Evolutionary conservation across 2,888 invertebrate species (phyloP).

Genomic region (Brachypalpus laphriformis): DNA sequence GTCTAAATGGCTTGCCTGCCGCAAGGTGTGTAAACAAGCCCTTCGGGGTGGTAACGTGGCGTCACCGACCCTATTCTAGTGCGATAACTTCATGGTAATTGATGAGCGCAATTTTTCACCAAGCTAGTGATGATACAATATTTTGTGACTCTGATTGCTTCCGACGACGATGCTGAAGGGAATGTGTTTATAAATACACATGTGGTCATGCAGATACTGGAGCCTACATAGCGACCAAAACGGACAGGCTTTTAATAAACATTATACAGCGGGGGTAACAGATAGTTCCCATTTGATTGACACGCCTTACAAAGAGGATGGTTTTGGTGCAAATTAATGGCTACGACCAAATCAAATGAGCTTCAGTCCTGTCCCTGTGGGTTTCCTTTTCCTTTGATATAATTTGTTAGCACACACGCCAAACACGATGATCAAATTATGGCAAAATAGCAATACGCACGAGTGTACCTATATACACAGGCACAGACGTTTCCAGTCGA

Average conservation of each 20-base stretch:
- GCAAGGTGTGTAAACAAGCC: neutral
- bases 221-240: neutral
- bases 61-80: neutral
- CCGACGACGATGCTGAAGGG: neutral
- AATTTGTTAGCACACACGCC: constrained; percentile 19
- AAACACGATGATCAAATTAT: constrained; percentile 12
- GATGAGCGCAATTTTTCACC: constrained; percentile 33
- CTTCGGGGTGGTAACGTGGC: neutral
- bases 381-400: constrained; percentile 12
- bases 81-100: constrained; percentile 10
- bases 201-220: neutral
- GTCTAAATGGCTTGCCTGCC: neutral
- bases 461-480: neutral
- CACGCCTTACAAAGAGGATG: constrained; percentile 19
- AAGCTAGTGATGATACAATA: constrained; percentile 23
- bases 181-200: neutral
- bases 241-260: constrained; percentile 8
- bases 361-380: neutral
- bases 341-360: constrained; percentile 11
- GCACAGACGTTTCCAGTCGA: neutral
- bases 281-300: constrained; percentile 17
- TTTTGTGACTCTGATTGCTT: neutral
- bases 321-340: constrained; percentile 16
- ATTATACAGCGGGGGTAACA: neutral
- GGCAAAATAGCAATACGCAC: neutral